Evolutionary conservation across 1,140 invertebrate genomes (phyloP), one percentile per base, ranked within the genome.

Genomic region (Trichonephila inaurata): DNA sequence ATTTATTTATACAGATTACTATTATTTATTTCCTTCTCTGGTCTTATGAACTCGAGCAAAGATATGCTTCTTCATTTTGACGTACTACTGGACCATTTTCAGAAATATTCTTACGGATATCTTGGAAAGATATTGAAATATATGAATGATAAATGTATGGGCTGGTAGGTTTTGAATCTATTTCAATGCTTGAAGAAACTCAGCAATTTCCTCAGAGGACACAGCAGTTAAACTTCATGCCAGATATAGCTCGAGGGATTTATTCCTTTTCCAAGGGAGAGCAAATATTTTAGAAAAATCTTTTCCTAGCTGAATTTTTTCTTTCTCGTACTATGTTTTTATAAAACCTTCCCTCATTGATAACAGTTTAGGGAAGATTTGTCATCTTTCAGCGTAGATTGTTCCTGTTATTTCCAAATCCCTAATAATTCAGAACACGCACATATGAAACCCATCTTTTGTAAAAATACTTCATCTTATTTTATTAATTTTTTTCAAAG

Each of bases 51-150:
- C 24, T 69, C 10, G 10, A 69, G 66, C n/a, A 69, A 28, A 69
- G 66, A 69, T 69, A 51, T 51, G 51, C 10, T 51, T 51, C 51
- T 51, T 51, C 16, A 19, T 62, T 62, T 62, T 33, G 24, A 18
- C 72, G 72, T 28, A 33, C n/a, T 18, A 81, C 24, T 81, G 40
- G 72, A 81, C 72, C 40, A 33, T 81, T 81, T 85, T 85, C 12
- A 61, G n/a, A 24, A 24, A 85, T 24, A 60, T 14, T 85, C 10
- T 60, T 61, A 28, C 28, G 58, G 82, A 85, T 85, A 85, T 51
- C 18, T 85, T 33, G 2, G 82, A 85, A 69, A 85, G 82, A 85
- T 85, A 85, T 85, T 85, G 82, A 85, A 85, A 85, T 61, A 85
- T 85, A 85, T 44, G 82, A 85, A 85, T 24, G 82, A 77, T 77